Percentiles rank a stretch among this genome's conserved stretches.
phyloP scores from a whole-genome alignment of 2,888 invertebrate species.

The Sthenelais limicola region DNA sequence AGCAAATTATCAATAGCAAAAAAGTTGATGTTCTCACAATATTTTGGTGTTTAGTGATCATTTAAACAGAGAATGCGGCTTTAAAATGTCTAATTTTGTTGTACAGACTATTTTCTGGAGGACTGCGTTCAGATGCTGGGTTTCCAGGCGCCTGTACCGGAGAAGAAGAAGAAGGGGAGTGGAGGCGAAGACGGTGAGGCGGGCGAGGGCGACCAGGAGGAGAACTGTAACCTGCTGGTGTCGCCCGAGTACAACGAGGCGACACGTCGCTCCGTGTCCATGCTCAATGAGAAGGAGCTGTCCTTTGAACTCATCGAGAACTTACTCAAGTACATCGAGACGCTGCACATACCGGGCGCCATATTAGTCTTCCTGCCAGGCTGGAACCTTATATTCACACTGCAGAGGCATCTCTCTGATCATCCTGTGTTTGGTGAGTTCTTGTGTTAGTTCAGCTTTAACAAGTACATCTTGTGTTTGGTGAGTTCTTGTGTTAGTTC shows the following conservation, averaged over 20 bases:
- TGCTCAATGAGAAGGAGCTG: conserved; percentile 90
- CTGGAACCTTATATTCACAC: conserved; percentile 95
- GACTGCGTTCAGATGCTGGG: conserved; percentile 90
- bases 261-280: conserved; percentile 79
- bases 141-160: conserved; percentile 85
- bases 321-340: conserved; percentile 76
- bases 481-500: no score
- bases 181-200: conserved; percentile 72
- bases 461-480: no score
- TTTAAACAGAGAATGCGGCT: no score
- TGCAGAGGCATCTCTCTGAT: conserved; percentile 87
- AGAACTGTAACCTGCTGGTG: conserved; percentile 79
- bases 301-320: conserved; percentile 94
- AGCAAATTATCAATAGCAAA: no score
- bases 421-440: conserved; percentile 81
- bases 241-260: conserved; percentile 71
- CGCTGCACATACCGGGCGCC: conserved; percentile 81
- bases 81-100: no score
- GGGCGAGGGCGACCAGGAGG: conserved; percentile 71
- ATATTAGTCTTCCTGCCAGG: conserved; percentile 95
- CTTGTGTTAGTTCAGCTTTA: no score
- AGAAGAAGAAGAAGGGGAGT: conserved; percentile 78
- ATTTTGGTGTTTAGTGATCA: no score
- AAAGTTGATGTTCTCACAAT: no score
- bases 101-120: conserved; percentile 90